Conservation (phyloP, 1,140 invertebrate species). For the Ridgeia piscesae region DNA sequence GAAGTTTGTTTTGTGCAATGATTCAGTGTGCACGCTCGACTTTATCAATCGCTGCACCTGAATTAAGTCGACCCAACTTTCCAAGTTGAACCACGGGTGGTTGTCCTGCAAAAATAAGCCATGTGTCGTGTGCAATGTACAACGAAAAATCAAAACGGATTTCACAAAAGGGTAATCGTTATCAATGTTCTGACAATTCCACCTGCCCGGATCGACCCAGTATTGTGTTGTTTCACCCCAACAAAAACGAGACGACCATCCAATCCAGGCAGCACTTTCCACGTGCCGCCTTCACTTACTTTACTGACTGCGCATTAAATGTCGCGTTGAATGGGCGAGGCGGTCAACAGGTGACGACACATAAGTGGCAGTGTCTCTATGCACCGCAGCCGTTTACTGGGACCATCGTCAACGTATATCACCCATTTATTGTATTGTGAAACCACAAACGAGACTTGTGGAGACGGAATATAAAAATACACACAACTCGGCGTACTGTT, state of each 20-base stretch:
- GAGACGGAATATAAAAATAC: slow-evolving; percentile 1
- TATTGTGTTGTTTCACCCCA: background rate
- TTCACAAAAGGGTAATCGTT: background rate
- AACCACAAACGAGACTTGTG: background rate
- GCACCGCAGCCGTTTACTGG: background rate
- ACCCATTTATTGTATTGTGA: background rate
- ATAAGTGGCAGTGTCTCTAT: background rate
- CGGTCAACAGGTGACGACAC: background rate
- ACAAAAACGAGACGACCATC: background rate
- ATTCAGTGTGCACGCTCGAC: background rate
- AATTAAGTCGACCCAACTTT: background rate
- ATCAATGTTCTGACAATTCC: background rate
- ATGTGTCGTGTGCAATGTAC: background rate
- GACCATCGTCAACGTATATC: background rate
- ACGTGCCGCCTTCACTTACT: background rate
- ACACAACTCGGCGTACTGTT: background rate
- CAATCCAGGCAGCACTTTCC: background rate
- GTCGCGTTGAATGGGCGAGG: background rate
- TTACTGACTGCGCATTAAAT: background rate
- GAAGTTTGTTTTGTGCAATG: slow-evolving; percentile 5
- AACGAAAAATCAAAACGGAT: background rate
- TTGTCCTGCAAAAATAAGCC: background rate
- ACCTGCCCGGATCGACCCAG: background rate
- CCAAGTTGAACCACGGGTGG: background rate
- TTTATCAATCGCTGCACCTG: too few species aligned